These are phyloP conservation scores for Xenopus borealis DNA, from an alignment of 2,113 vertebrate species.

Conservation along the genomic window DNA sequence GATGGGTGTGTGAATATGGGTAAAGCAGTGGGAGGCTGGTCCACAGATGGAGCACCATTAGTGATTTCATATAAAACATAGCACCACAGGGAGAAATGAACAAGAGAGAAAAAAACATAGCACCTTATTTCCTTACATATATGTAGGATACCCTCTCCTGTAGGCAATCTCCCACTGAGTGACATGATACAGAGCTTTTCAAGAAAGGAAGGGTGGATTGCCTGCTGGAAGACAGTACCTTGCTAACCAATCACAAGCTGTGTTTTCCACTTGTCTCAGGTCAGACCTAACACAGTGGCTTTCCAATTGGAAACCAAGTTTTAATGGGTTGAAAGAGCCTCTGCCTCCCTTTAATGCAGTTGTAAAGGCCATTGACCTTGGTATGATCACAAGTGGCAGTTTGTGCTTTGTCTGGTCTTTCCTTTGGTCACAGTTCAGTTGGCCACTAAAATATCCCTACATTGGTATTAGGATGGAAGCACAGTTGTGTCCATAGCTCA, in stretches of 20 bases:
- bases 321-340: too few species aligned
- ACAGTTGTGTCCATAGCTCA: too few species aligned
- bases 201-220: background rate
- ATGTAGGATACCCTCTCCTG: conserved; percentile 60
- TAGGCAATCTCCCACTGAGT: conserved; percentile 59
- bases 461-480: too few species aligned
- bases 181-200: conserved; percentile 34
- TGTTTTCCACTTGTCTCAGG: background rate
- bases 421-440: too few species aligned
- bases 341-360: too few species aligned
- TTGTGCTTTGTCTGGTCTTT: too few species aligned
- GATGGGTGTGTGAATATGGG: background rate
- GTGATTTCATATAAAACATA: conserved; percentile 66
- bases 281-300: too few species aligned
- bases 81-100: conserved; percentile 82
- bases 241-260: background rate
- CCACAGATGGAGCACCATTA: conserved; percentile 56
- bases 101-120: conserved; percentile 61
- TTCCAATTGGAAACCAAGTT: too few species aligned
- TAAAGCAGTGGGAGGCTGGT: conserved; percentile 41
- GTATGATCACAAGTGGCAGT: too few species aligned
- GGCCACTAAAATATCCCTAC: too few species aligned
- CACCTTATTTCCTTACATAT: conserved; percentile 66
- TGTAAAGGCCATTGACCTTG: too few species aligned
- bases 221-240: background rate